Evolutionary conservation across 1,140 invertebrate species (phyloP), one percentile per base, ranked within the genome.

Genomic region (Grapholita molesta): DNA sequence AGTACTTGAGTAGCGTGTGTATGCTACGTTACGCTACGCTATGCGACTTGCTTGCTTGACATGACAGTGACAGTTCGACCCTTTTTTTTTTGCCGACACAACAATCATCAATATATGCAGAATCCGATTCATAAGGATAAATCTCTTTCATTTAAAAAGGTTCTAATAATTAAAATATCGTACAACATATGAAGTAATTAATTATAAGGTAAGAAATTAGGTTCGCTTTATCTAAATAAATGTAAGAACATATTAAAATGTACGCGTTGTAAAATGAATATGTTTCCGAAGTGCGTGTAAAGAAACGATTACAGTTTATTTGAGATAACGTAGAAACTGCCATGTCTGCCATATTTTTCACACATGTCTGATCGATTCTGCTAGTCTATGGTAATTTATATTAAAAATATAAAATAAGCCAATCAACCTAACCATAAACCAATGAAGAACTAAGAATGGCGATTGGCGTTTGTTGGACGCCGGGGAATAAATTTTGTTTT

Each of bases 401-500:
- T 21, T 65, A 65, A 65, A 25, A 25, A 65, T 64, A 67, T 64
- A 25, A 65, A 48, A 67, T 64, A 66, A 33, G 12, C 25, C 53
- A 57, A 77, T 55, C 66, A 75, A 77, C 64, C n/a, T n/a, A n/a
- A n/a, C n/a, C n/a, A n/a, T n/a, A n/a, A n/a, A n/a, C n/a, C n/a
- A n/a, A n/a, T n/a, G n/a, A n/a, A n/a, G n/a, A n/a, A n/a, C n/a
- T n/a, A n/a, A n/a, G n/a, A 76, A 80, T 78, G 78, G 78, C 76
- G 69, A 24, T 21, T 23, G 64, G 30, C 32, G 64, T 12, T 33
- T 61, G 65, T 66, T 25, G 6, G 64, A 42, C 67, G 70, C 75
- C 77, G 75, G 77, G 74, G 52, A 64, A 75, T 81, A 72, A 73
- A 25, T 77, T 76, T 76, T 77, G 76, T 70, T 79, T 71, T 74